Conservation (phyloP, 1,140 invertebrate species). For the Drosophila nebulosa region DNA sequence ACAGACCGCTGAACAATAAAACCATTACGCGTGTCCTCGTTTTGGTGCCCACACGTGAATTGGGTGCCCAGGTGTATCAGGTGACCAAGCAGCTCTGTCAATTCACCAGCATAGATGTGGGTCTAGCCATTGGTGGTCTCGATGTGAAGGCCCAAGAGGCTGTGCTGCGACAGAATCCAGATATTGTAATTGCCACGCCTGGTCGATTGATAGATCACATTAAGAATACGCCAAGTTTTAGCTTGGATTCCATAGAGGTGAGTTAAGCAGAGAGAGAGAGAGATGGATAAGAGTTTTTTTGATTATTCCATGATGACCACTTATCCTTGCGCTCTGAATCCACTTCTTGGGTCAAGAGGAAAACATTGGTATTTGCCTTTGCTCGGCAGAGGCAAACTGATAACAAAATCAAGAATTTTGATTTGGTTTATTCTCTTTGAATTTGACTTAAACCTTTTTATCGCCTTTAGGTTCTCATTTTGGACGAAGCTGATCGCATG, state of each 20-base stretch:
- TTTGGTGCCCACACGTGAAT: constrained; percentile 97
- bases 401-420: background rate
- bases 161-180: constrained; percentile 93
- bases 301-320: constrained; percentile 53
- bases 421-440: background rate
- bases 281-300: background rate
- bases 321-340: constrained; percentile 80
- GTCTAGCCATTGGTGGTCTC: constrained; percentile 94
- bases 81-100: constrained; percentile 95
- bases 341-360: constrained; percentile 32
- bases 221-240: constrained; percentile 91
- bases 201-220: constrained; percentile 94
- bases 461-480: constrained; percentile 66
- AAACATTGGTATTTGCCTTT: constrained; percentile 45
- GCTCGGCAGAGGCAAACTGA: constrained; percentile 61
- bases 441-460: background rate
- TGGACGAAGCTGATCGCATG: constrained; percentile 87
- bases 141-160: constrained; percentile 96
- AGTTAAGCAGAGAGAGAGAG: background rate
- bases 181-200: constrained; percentile 98
- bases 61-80: constrained; percentile 95
- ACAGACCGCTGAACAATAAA: constrained; percentile 84
- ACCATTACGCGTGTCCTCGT: constrained; percentile 93
- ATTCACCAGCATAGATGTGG: constrained; percentile 91
- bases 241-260: constrained; percentile 94